Evolutionary conservation across 1,140 invertebrate genomes (phyloP).

Genomic region (Latrodectus geometricus): DNA sequence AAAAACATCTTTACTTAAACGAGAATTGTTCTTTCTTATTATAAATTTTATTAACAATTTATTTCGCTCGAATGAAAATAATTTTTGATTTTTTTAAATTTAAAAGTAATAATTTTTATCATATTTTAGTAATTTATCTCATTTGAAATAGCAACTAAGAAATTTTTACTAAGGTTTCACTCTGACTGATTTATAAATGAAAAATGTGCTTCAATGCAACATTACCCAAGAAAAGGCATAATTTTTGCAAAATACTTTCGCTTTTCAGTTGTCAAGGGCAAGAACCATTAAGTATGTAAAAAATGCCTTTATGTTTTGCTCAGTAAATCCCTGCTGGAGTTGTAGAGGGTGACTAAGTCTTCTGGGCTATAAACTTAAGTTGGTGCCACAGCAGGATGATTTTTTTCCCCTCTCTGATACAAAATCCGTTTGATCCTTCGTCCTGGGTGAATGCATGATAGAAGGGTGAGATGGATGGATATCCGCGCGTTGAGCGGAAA

Average conservation of each 20-base stretch:
- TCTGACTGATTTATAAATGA: no score
- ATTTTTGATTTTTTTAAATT: no score
- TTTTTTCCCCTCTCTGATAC: conserved; percentile 31
- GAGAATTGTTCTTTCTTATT: no score
- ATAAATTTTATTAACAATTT: no score
- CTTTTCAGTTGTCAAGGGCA: neutral
- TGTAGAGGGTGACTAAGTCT: conserved; percentile 26
- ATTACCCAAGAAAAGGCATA: no score
- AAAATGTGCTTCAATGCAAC: no score
- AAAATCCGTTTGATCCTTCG: conserved; percentile 56
- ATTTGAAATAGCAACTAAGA: no score
- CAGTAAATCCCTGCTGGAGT: neutral
- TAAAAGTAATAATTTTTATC: no score
- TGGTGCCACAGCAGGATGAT: conserved; percentile 34
- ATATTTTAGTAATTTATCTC: no score
- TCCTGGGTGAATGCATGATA: conserved; percentile 12
- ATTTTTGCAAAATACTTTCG: neutral
- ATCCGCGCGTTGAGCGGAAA: conserved; percentile 56
- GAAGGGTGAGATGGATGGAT: conserved; percentile 50
- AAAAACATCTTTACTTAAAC: no score
- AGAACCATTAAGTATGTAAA: neutral
- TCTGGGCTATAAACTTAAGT: neutral
- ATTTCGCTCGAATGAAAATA: no score
- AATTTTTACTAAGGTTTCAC: no score
- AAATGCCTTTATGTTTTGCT: neutral